Evolutionary conservation across 2,888 invertebrate genomes (phyloP).

Genomic region (Drosophila kuntzei): DNA sequence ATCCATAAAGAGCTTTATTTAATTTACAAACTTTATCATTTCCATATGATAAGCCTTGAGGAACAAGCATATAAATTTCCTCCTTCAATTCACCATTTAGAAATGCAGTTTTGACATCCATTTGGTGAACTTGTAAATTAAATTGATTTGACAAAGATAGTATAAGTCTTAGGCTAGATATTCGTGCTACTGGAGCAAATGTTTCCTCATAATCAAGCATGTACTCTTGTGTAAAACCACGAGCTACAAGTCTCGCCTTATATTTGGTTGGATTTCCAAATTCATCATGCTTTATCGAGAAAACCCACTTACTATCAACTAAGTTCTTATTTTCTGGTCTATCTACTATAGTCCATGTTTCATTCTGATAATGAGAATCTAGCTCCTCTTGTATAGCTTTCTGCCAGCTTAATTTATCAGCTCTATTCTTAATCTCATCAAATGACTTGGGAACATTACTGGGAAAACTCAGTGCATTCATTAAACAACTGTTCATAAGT

Average conservation of each 20-base stretch:
- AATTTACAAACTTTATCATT: not conserved
- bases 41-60: not conserved
- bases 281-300: slow-evolving; percentile 1
- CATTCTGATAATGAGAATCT: slow-evolving; percentile 1
- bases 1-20: slow-evolving; percentile 2
- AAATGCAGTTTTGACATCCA: not conserved
- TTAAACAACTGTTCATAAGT: not conserved
- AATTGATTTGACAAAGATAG: slow-evolving; percentile 3
- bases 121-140: not conserved
- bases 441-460: not conserved
- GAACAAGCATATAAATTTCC: not conserved
- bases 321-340: slow-evolving; percentile 1
- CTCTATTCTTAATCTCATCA: not conserved
- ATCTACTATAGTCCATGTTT: slow-evolving; percentile 4
- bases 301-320: slow-evolving; percentile 2
- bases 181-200: not conserved
- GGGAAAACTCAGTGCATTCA: not conserved
- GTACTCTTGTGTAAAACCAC: not conserved
- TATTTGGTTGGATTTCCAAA: not conserved
- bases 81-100: not conserved
- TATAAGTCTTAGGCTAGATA: slow-evolving; percentile 1
- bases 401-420: not conserved
- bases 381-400: slow-evolving; percentile 2
- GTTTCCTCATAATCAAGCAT: too few species aligned
- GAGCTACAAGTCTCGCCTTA: not conserved